phyloP scores from a whole-genome alignment of 2,888 invertebrate species.

The Habroteleia sp. region DNA sequence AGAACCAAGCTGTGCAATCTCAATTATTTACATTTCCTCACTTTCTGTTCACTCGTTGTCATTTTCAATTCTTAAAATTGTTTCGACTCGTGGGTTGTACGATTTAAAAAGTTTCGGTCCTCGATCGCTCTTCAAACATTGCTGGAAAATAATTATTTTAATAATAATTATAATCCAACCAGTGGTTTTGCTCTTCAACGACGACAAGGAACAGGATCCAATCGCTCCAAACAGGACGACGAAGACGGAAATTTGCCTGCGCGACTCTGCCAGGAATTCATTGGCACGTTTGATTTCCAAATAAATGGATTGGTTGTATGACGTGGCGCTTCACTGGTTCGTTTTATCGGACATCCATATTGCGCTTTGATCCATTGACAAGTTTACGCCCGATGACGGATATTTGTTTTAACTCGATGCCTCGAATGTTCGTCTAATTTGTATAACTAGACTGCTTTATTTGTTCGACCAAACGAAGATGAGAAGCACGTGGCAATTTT shows the following conservation, averaged over 20 bases:
- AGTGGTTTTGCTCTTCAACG: too few species aligned
- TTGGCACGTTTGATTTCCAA: slow-evolving; percentile 24
- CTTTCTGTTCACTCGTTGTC: too few species aligned
- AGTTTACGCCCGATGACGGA: slow-evolving; percentile 26
- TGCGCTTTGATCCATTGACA: slow-evolving; percentile 17
- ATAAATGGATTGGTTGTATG: slow-evolving; percentile 13
- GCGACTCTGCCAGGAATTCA: slow-evolving; percentile 21
- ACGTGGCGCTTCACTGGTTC: slow-evolving; percentile 5
- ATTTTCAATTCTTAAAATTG: too few species aligned
- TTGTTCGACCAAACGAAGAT: slow-evolving; percentile 22
- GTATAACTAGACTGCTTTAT: slow-evolving; percentile 31
- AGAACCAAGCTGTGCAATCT: too few species aligned
- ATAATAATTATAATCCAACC: too few species aligned
- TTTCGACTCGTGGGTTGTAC: too few species aligned
- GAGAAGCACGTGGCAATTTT: not conserved
- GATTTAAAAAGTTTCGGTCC: too few species aligned
- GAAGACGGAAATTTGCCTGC: slow-evolving; percentile 35
- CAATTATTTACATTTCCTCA: too few species aligned
- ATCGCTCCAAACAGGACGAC: too few species aligned
- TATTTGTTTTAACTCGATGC: slow-evolving; percentile 16
- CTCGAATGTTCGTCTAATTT: slow-evolving; percentile 15
- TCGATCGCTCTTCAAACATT: too few species aligned
- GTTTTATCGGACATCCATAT: slow-evolving; percentile 2
- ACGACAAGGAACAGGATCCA: too few species aligned
- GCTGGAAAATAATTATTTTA: too few species aligned